Conservation (phyloP, 2,797 vertebrate species). For the Pangasius larnaudii region DNA sequence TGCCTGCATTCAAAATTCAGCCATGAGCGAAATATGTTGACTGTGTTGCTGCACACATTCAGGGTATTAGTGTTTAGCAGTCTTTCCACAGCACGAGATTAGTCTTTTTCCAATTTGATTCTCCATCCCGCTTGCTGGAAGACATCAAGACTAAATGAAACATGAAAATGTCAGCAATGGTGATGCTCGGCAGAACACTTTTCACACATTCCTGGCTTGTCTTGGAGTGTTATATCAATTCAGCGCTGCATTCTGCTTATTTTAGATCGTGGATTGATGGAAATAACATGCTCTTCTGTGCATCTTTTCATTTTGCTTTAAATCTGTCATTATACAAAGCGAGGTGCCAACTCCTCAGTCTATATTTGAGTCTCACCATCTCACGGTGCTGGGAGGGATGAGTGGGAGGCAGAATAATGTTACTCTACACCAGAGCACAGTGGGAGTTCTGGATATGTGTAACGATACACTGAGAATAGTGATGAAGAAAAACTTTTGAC, state of each 20-base stretch:
- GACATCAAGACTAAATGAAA: constrained; percentile 12
- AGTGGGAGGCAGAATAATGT: constrained; percentile 15
- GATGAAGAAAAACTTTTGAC: background rate
- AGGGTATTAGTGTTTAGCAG: background rate
- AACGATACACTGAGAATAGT: background rate
- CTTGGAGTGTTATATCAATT: background rate
- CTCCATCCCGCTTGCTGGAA: constrained; percentile 10
- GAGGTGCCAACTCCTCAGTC: constrained; percentile 14
- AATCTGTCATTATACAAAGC: constrained; percentile 19
- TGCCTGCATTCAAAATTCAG: background rate
- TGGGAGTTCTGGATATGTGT: constrained; percentile 13
- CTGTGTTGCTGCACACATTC: background rate
- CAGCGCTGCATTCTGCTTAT: background rate
- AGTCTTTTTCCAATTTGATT: constrained; percentile 14
- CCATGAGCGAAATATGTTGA: background rate
- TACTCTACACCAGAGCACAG: constrained; percentile 21
- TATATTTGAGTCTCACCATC: constrained; percentile 27
- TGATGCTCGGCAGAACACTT: background rate
- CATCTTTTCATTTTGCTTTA: constrained; percentile 13
- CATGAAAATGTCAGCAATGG: constrained; percentile 26
- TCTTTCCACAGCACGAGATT: constrained; percentile 22
- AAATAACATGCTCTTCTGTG: constrained; percentile 8
- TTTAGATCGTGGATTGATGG: constrained; percentile 5
- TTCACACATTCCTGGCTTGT: constrained; percentile 11
- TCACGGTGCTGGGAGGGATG: background rate